Base-by-base conservation (phyloP, 2,888 invertebrate species). In the Pseudococcus longispinus region DNA sequence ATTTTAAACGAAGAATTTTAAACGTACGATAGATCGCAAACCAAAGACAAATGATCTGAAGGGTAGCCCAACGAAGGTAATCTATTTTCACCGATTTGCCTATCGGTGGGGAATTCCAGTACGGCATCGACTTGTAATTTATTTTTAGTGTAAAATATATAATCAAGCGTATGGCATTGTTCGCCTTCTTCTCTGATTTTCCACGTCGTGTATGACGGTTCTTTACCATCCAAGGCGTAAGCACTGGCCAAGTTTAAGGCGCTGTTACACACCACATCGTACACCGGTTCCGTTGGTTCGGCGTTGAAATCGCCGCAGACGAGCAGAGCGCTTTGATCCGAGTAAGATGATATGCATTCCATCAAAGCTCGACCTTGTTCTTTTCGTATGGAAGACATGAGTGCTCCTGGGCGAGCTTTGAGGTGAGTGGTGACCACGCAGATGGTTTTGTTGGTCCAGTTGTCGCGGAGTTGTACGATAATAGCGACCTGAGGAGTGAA, bases 261-360 rank as follows among this genome's bases (percentile, higher is more conserved):
- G 87, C 89, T 88, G 88, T 92, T 91, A 88, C 90, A 90, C 13
- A 93, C 90, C 77, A 95, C 91, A 32, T 91, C 90, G 90, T 95
- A 95, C 2, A 95, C 93, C 0, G 94, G 94, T 90, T 95, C 95
- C 5, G 90, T 91, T 0, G 94, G 94, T 90, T 94, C 94, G 0
- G 95, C 95, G 90, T 95, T 95, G 90, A 95, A 95, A 90, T 95
- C 95, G 0, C 95, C 95, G 89, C 94, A 94, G 3, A 95, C 89
- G 74, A 95, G 90, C 4, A 94, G 90, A 0, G 95, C 94, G 87
- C 93, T 91, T 0, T 90, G 91, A 42, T 90, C 90, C 44, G 91
- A 91, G 86, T 92, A 91, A 46, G 91, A 90, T 11, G 91, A 90
- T 1, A 93, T 90, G 89, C 94, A 94, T 20, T 92, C 91, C 83